Conservation (phyloP, 1,140 invertebrate genomes). For the Formica selysi region DNA sequence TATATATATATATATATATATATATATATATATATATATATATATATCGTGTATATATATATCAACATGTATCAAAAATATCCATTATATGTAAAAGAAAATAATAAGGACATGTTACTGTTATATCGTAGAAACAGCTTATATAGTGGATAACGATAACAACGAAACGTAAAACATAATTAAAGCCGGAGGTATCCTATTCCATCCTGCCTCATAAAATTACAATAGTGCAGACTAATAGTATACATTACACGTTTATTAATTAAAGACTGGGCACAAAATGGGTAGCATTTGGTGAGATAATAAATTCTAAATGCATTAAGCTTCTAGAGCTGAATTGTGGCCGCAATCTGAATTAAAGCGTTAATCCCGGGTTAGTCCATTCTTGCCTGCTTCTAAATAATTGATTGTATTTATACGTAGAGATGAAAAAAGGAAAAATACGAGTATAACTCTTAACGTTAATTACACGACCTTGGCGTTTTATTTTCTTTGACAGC, state of each 20-base stretch:
- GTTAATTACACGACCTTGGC: neutral
- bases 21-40: too few species aligned
- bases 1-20: neutral
- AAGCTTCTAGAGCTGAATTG: slow-evolving; percentile 44
- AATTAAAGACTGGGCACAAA: slow-evolving; percentile 47
- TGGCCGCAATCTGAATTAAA: slow-evolving; percentile 37
- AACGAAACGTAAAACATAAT: slow-evolving; percentile 24
- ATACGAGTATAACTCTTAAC: neutral
- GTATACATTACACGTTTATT: slow-evolving; percentile 33
- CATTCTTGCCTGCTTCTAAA: neutral
- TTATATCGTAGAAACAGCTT: neutral
- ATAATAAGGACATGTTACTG: slow-evolving; percentile 14
- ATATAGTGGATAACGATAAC: slow-evolving; percentile 21
- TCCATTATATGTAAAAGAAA: neutral
- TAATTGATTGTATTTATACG: neutral
- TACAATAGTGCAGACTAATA: slow-evolving; percentile 43
- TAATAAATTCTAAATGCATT: slow-evolving; percentile 47
- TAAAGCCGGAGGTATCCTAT: neutral
- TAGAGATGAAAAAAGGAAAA: neutral
- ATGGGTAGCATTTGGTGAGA: slow-evolving; percentile 51
- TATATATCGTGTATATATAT: too few species aligned
- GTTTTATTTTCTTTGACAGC: neutral
- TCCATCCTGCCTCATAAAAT: slow-evolving; percentile 33
- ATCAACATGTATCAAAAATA: neutral
- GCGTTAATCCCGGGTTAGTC: neutral